phyloP scores from a whole-genome alignment of 2,888 invertebrate species.

The Epistrophella euchroma region DNA sequence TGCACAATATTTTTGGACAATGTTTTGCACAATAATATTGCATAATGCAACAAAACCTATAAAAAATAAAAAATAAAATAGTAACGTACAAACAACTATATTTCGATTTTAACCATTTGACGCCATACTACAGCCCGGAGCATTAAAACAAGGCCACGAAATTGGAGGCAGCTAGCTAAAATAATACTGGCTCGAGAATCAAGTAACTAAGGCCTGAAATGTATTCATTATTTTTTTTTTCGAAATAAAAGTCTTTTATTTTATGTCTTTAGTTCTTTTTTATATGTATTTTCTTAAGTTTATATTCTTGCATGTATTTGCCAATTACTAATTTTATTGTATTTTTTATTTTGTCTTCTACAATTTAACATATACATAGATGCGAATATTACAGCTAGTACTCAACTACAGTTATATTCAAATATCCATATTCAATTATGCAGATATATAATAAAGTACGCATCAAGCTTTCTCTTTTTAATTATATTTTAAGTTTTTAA shows the following conservation, averaged over 20 bases:
- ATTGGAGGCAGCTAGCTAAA: neutral
- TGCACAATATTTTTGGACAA: too few relatives aligned
- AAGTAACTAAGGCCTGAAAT: neutral
- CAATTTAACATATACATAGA: constrained; percentile 55
- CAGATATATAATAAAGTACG: constrained; percentile 47
- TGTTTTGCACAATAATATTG: too few relatives aligned
- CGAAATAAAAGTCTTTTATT: constrained; percentile 23
- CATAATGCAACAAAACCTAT: too few relatives aligned
- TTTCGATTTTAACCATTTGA: too few relatives aligned
- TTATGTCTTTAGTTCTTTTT: constrained; percentile 42
- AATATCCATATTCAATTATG: constrained; percentile 53
- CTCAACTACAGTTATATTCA: constrained; percentile 55
- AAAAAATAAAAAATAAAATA: too few relatives aligned
- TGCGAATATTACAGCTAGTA: constrained; percentile 46
- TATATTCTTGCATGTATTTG: constrained; percentile 48
- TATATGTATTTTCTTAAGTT: constrained; percentile 61
- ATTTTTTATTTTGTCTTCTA: constrained; percentile 36
- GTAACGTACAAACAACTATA: too few relatives aligned
- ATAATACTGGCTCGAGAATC: neutral
- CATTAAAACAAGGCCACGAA: too few relatives aligned
- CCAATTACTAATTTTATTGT: constrained; percentile 16
- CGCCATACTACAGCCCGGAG: too few relatives aligned
- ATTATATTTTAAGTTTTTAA: constrained; percentile 24
- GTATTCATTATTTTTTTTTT: neutral
- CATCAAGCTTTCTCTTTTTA: constrained; percentile 38